Evolutionary conservation across 2,888 invertebrate species (phyloP).

Genomic region (Anthrax anthrax): DNA sequence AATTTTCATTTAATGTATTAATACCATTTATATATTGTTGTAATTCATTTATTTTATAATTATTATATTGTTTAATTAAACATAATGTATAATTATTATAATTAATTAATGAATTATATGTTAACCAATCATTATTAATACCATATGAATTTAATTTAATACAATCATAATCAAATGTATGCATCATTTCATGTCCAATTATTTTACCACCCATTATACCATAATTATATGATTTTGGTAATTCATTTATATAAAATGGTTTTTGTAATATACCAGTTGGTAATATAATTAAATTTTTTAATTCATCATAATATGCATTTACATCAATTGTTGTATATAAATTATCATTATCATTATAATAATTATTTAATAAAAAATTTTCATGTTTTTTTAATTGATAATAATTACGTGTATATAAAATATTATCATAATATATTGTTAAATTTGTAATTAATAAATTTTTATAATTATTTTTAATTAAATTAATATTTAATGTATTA

Average conservation of each 20-base stretch:
- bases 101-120: neutral
- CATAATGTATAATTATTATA: neutral
- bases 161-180: conserved; percentile 1
- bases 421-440: neutral
- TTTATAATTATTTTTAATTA: neutral
- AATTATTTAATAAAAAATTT: neutral
- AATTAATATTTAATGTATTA: neutral
- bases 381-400: neutral
- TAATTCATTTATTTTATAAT: neutral
- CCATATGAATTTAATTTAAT: neutral
- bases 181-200: conserved; percentile 4
- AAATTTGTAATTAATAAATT: neutral
- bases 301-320: neutral
- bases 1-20: conserved; percentile 1
- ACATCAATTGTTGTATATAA: neutral
- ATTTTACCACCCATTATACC: conserved; percentile 2
- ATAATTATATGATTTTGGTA: conserved; percentile 3
- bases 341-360: too few relatives aligned
- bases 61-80: conserved; percentile 1
- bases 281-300: neutral
- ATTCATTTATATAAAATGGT: neutral
- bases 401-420: neutral
- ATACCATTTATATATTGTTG: neutral
- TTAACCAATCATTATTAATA: neutral
- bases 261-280: conserved; percentile 1